Evolutionary conservation across 1,140 invertebrate genomes (phyloP).

Genomic region (Aphidius ervi): DNA sequence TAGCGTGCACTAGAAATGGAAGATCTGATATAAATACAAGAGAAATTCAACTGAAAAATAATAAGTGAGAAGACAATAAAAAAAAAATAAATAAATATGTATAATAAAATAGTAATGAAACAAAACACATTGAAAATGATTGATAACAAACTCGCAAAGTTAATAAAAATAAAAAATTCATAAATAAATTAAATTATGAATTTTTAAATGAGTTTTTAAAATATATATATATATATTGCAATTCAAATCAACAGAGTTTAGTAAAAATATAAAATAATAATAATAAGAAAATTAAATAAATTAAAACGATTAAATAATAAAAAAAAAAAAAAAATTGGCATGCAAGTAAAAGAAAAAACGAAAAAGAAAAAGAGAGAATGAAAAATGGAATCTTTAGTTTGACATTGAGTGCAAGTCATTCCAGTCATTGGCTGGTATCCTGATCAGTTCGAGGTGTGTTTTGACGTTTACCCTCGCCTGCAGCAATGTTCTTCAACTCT

Average conservation of each 20-base stretch:
- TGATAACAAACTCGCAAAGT: slow-evolving; percentile 4
- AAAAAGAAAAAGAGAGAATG: slow-evolving; percentile 23
- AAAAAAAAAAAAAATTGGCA: slow-evolving; percentile 17
- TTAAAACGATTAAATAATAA: slow-evolving; percentile 12
- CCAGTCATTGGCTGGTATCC: slow-evolving; percentile 45
- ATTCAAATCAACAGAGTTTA: not conserved
- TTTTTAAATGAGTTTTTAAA: too few relatives aligned
- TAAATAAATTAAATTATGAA: too few relatives aligned
- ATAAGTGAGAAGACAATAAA: slow-evolving; percentile 1
- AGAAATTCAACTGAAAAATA: too few relatives aligned
- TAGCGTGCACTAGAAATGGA: slow-evolving; percentile 22
- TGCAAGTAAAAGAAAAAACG: slow-evolving; percentile 11
- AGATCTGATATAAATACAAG: slow-evolving; percentile 23
- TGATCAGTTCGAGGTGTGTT: slow-evolving; percentile 47
- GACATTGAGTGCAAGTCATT: slow-evolving; percentile 52
- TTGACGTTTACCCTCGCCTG: slow-evolving; percentile 48
- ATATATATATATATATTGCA: too few relatives aligned
- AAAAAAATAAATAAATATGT: slow-evolving; percentile 17
- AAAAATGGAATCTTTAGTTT: slow-evolving; percentile 42
- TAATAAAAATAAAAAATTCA: too few relatives aligned
- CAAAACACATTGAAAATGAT: slow-evolving; percentile 10
- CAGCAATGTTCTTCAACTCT: slow-evolving; percentile 32
- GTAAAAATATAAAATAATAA: slow-evolving; percentile 10
- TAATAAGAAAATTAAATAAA: slow-evolving; percentile 2
- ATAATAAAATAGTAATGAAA: slow-evolving; percentile 20